Percentiles rank a stretch among this genome's conserved stretches.
Conservation (phyloP, 2,888 invertebrate species). For the Eucera pruinosa region DNA sequence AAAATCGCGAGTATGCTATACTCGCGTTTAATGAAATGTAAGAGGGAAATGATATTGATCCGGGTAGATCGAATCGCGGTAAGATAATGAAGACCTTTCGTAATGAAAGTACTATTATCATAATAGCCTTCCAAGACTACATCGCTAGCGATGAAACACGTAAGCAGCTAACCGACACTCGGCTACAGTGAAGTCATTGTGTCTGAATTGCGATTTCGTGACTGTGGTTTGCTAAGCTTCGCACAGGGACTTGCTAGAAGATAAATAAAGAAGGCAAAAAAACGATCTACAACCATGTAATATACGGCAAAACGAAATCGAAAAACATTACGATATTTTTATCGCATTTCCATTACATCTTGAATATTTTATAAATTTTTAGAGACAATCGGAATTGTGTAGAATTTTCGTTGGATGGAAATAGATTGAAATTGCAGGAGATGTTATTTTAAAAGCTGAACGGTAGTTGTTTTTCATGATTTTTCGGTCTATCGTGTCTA, state of each 20-base stretch:
- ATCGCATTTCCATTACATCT: too few species aligned
- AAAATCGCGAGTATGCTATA: background rate
- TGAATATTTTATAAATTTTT: background rate
- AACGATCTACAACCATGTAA: background rate
- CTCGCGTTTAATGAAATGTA: constrained; percentile 37
- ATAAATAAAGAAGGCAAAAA: constrained; percentile 22
- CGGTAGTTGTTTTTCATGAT: background rate
- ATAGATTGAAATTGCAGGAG: background rate
- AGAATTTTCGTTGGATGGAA: background rate
- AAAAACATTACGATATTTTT: too few species aligned
- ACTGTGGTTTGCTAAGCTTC: constrained; percentile 8
- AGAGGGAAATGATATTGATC: constrained; percentile 49
- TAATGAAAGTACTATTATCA: constrained; percentile 48
- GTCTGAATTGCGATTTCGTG: constrained; percentile 37
- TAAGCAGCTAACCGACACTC: constrained; percentile 36
- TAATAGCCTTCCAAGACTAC: constrained; percentile 29
- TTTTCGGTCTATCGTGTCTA: background rate
- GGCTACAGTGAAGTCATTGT: constrained; percentile 38
- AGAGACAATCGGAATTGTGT: background rate
- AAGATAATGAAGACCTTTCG: constrained; percentile 55
- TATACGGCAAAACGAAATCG: background rate
- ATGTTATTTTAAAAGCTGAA: background rate
- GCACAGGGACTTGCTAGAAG: background rate
- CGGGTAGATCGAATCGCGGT: constrained; percentile 47
- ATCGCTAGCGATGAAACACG: constrained; percentile 42